These are phyloP conservation scores for Spodoptera litura DNA, from an alignment of 1,140 invertebrate species.

Conservation along the genomic window DNA sequence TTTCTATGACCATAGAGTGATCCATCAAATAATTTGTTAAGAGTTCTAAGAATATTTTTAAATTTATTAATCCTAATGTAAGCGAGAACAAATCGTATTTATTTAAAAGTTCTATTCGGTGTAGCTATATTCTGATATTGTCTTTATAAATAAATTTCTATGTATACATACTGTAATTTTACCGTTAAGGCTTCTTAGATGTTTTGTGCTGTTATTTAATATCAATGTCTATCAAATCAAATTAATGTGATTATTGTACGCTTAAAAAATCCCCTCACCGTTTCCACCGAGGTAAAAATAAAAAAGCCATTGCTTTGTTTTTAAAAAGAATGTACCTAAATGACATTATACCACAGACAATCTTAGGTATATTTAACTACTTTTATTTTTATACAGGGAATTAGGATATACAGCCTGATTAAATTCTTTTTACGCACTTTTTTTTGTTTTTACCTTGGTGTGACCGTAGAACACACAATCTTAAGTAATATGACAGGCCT, in stretches of 20 bases:
- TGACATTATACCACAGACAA: no score
- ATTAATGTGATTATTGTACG: conserved; percentile 71
- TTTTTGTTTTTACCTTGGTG: conserved; percentile 30
- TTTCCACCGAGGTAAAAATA: conserved; percentile 31
- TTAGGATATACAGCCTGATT: not conserved
- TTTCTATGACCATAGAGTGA: conserved; percentile 19
- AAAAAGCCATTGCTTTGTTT: not conserved
- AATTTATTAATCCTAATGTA: conserved; percentile 42
- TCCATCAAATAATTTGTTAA: conserved; percentile 39
- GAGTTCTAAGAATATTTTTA: conserved; percentile 42
- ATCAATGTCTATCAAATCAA: conserved; percentile 58
- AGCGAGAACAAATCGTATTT: conserved; percentile 43
- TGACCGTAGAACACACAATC: conserved; percentile 52
- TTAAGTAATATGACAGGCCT: conserved; percentile 57
- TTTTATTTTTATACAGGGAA: not conserved
- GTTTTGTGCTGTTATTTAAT: conserved; percentile 53
- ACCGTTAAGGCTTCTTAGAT: conserved; percentile 56
- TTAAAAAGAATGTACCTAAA: not conserved
- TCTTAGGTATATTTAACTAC: no score
- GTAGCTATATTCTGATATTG: conserved; percentile 61
- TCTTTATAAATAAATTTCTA: conserved; percentile 55
- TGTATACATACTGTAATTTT: conserved; percentile 57
- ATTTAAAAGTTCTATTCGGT: conserved; percentile 51
- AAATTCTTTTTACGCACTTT: not conserved
- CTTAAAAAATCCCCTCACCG: conserved; percentile 53